Conservation (phyloP, 2,888 invertebrate species). For the Lochmaea crataegi region DNA sequence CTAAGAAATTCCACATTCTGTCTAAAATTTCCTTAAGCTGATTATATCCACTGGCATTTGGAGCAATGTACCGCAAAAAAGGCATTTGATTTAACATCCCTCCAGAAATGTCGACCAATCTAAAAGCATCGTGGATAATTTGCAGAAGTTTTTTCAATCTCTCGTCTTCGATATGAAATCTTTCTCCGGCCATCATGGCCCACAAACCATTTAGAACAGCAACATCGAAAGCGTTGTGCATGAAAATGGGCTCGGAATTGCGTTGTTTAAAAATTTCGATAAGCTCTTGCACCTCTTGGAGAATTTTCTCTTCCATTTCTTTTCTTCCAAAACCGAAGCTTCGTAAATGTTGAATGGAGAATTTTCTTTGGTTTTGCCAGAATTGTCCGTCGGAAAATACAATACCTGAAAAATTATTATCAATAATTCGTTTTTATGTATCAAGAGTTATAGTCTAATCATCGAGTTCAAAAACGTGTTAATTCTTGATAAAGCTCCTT, state of each 20-base stretch:
- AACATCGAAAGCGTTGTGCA: conserved; percentile 67
- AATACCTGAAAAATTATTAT: conserved; percentile 73
- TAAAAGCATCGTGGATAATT: conserved; percentile 73
- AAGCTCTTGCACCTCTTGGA: conserved; percentile 69
- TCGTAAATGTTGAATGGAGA: conserved; percentile 74
- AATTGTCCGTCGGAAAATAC: conserved; percentile 76
- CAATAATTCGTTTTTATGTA: no score
- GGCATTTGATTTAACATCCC: conserved; percentile 78
- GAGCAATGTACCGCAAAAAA: conserved; percentile 74
- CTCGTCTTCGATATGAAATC: conserved; percentile 71
- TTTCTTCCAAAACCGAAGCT: conserved; percentile 74
- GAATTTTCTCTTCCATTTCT: conserved; percentile 72
- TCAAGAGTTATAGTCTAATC: no score
- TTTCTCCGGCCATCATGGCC: conserved; percentile 74
- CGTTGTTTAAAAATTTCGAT: conserved; percentile 64
- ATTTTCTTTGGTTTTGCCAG: conserved; percentile 76
- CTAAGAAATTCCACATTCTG: conserved; percentile 70
- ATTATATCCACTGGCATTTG: conserved; percentile 73
- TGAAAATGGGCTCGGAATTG: conserved; percentile 61
- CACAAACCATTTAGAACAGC: conserved; percentile 77
- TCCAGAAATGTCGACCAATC: conserved; percentile 73
- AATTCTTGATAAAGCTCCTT: no score
- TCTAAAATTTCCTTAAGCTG: conserved; percentile 67
- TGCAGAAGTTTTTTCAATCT: conserved; percentile 69
- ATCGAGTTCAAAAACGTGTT: no score